A percentile compares a stretch with the other conserved stretches of the same genome.
phyloP scores from a whole-genome alignment of 2,888 invertebrate genomes.

The Cheilosia grossa region DNA sequence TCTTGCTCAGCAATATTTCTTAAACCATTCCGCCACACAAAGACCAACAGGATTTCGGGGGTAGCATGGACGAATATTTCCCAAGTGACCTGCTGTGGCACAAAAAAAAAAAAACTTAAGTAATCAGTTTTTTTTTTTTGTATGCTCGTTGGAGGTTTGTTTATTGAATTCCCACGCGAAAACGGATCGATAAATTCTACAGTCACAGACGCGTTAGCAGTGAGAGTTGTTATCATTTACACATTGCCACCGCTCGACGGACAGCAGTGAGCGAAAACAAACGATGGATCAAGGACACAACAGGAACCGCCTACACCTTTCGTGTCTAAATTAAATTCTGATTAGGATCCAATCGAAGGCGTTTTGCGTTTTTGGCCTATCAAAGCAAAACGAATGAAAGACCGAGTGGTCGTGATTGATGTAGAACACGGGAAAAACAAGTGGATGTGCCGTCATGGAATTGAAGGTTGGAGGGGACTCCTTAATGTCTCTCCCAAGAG shows the following conservation, averaged over 20 bases:
- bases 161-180: slow-evolving; percentile 27
- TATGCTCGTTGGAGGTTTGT: slow-evolving; percentile 15
- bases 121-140: slow-evolving; percentile 36
- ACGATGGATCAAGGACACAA: slow-evolving; percentile 33
- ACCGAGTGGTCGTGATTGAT: slow-evolving; percentile 29
- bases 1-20: slow-evolving; percentile 54
- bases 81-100: neutral
- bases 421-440: slow-evolving; percentile 27
- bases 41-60: neutral
- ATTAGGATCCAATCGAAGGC: slow-evolving; percentile 46
- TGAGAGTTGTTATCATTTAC: slow-evolving; percentile 38
- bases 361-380: slow-evolving; percentile 2
- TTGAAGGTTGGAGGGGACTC: neutral
- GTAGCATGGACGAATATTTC: slow-evolving; percentile 9
- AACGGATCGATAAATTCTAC: slow-evolving; percentile 24
- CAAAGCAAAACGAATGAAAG: neutral
- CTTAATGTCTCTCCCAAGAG: neutral
- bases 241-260: slow-evolving; percentile 2
- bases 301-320: slow-evolving; percentile 44
- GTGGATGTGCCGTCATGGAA: slow-evolving; percentile 16
- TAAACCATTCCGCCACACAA: slow-evolving; percentile 13
- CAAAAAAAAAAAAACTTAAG: slow-evolving; percentile 16
- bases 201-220: slow-evolving; percentile 8
- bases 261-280: slow-evolving; percentile 12
- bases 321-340: slow-evolving; percentile 53